Base-by-base conservation (phyloP, 2,797 vertebrate species). In the Sebastiscus albofasciatus region DNA sequence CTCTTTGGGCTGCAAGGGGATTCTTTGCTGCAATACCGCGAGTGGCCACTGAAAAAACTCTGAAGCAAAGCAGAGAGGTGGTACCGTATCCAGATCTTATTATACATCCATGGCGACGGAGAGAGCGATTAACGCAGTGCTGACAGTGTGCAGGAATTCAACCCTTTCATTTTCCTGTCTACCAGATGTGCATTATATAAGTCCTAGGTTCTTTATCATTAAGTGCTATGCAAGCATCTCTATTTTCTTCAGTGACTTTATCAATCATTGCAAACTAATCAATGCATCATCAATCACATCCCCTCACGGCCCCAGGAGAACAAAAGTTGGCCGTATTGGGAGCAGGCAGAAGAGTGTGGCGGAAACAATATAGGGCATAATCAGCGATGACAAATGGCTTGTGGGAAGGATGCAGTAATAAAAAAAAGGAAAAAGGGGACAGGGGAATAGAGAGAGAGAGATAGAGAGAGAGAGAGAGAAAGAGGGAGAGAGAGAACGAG, bases 351-450 rank as follows among this genome's bases (percentile, higher is more conserved):
- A 27, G 18, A 74, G 60, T 69, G 69, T 42, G 20, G 59, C 39
- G 36, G 67, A 46, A 90, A 77, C 72, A 64, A 74, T 67, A 60
- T 34, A 39, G 64, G 84, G 67, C 58, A 55, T 79, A 80, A 87
- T 85, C 81, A 88, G 76, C 3, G 58, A 91, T 89, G 90, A 94
- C 87, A 90, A 94, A 93, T 90, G 80, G 81, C 84, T 84, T 79
- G 55, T 81, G 82, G 81, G 73, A 75, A 89, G 62, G 76, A 87
- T 76, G 83, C 73, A 75, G 78, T 54, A 66, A 49, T 78, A 74
- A 72, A 80, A 70, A 77, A 22, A 67, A 7, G 4, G 6, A 29
- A 75, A 75, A 64, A 31, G 31, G 60, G 34, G 61, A 72, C 20
- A 33, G 34, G 33, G 46, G 39, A 55, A 5, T 8, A 24, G 46